Base-by-base conservation (phyloP, 2,888 invertebrate species). In the Gastrophysa polygoni region DNA sequence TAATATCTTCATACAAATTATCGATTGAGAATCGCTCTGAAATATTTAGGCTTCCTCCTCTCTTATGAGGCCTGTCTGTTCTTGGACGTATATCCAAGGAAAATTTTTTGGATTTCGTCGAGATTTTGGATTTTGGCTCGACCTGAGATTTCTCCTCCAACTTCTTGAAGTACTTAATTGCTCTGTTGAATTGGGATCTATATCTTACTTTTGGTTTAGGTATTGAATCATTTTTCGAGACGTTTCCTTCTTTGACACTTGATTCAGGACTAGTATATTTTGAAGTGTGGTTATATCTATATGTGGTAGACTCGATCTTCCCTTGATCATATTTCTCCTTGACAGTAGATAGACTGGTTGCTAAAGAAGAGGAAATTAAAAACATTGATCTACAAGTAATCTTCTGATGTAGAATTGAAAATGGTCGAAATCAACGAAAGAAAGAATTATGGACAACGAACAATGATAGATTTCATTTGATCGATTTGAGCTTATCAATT, bases 151-250 rank as follows among this genome's bases (percentile, higher is more conserved):
- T 66, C 18, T 67, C 66, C 66, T 75, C 74, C 46, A 74, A 56
- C 48, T 72, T 73, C 52, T 68, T 72, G 55, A 75, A 75, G 59
- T 68, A 75, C 11, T 61, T 67, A 3, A 72, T 66, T 10, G 73
- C 73, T 20, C 57, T 57, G 56, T 68, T 73, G 56, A 74, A 73
- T 17, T 71, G 73, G 3, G 68, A 61, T 54, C 16, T 24, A 16
- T 14, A 17, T 10, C 64, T 61, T 7, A 59, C 47, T 38, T 14
- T 54, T 16, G 59, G 50, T 55, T 48, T 57, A n/a, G 51, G 28
- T 55, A 20, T 11, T 48, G 34, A 46, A 38, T 51, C 51, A 28
- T 50, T 21, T 17, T n/a, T 44, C 17, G 8, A 6, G 48, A n/a
- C 6, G 44, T 1, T 20, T 38, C 34, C 58, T 4, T 20, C 47